phyloP scores from a whole-genome alignment of 1,140 invertebrate species.

The Drosophila tropicalis region DNA sequence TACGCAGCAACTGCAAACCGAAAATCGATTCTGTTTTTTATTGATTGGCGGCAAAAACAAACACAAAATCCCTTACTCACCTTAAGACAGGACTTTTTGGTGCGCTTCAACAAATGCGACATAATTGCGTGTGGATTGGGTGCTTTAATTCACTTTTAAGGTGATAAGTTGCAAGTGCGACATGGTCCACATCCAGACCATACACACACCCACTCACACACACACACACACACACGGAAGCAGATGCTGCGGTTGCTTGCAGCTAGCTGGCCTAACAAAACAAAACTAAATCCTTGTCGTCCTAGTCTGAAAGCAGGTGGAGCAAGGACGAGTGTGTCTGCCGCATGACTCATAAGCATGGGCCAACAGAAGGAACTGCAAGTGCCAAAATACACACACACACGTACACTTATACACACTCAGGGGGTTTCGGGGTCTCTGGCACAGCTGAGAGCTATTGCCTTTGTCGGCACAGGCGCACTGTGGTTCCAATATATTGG shows the following conservation, averaged over 20 bases:
- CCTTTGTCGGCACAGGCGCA: conserved; percentile 67
- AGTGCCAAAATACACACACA: conserved; percentile 19
- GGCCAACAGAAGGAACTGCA: conserved; percentile 36
- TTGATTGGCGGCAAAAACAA: conserved; percentile 42
- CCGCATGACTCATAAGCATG: conserved; percentile 60
- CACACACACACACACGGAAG: neutral
- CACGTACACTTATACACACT: neutral
- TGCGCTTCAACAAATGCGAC: conserved; percentile 79
- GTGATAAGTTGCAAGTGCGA: conserved; percentile 33
- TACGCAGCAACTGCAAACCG: conserved; percentile 68
- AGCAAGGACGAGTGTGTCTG: conserved; percentile 48
- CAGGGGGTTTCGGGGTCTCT: neutral
- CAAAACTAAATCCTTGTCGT: conserved; percentile 58
- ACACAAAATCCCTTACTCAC: conserved; percentile 46
- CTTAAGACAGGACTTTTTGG: conserved; percentile 81
- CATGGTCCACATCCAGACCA: conserved; percentile 38
- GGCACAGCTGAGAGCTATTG: conserved; percentile 52
- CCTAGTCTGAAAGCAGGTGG: conserved; percentile 43
- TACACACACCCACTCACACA: neutral
- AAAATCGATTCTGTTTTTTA: conserved; percentile 57
- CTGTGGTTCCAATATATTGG: conserved; percentile 41
- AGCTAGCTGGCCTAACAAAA: conserved; percentile 69
- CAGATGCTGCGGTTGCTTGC: conserved; percentile 49
- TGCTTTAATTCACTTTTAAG: conserved; percentile 19
- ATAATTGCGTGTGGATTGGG: conserved; percentile 39